Conservation (phyloP, 2,888 invertebrate genomes). For the Vandiemenella viatica region DNA sequence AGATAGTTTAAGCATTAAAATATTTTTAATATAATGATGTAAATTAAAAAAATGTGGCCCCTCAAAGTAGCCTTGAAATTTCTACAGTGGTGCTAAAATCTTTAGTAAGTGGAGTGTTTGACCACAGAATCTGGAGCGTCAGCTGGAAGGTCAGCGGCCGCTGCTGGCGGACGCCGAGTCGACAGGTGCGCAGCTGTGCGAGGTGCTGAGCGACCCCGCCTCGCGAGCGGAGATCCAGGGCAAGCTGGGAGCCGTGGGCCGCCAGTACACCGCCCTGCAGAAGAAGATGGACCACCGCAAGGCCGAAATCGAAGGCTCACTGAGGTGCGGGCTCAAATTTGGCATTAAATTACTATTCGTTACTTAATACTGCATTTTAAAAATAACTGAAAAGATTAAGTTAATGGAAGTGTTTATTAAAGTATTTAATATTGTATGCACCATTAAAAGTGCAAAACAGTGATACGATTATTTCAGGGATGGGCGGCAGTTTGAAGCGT, state of each 20-base stretch:
- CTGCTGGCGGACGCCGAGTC: constrained; percentile 74
- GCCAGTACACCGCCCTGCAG: constrained; percentile 76
- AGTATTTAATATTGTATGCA: neutral
- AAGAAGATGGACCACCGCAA: constrained; percentile 79
- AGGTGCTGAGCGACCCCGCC: constrained; percentile 77
- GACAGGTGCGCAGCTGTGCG: constrained; percentile 76
- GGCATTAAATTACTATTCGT: neutral
- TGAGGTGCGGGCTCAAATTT: constrained; percentile 29
- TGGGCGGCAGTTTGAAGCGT: constrained; percentile 78
- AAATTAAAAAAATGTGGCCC: too few relatives aligned
- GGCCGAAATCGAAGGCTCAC: constrained; percentile 75
- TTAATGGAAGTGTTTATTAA: neutral
- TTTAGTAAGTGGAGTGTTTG: too few relatives aligned
- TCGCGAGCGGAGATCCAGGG: constrained; percentile 81
- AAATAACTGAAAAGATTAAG: neutral
- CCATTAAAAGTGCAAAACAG: neutral
- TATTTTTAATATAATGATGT: too few relatives aligned
- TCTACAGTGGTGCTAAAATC: too few relatives aligned
- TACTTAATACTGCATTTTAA: neutral
- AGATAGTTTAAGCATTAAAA: too few relatives aligned
- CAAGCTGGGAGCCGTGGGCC: constrained; percentile 70
- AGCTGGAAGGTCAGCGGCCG: constrained; percentile 77
- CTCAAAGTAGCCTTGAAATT: too few relatives aligned
- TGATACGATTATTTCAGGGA: constrained; percentile 37
- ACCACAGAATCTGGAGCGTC: constrained; percentile 62